Evolutionary conservation across 2,797 vertebrate species (phyloP).

Genomic region (Bradypus variegatus): DNA sequence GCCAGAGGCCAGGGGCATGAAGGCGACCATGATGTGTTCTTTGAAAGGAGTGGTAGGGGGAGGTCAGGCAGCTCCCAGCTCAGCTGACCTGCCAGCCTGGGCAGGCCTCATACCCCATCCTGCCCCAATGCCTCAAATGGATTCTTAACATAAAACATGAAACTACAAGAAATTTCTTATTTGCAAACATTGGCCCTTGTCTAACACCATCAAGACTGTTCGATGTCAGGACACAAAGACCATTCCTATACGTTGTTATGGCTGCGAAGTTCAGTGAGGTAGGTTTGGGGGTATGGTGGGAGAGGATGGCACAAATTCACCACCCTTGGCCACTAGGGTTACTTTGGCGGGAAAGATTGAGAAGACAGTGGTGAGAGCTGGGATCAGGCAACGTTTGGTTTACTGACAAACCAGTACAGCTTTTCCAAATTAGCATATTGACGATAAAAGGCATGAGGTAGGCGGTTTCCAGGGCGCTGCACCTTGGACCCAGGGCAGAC

Average conservation of each 20-base stretch:
- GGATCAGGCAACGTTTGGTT: not conserved
- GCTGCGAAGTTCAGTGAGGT: not conserved
- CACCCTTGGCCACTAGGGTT: not conserved
- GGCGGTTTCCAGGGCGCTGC: not conserved
- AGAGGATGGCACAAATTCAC: not conserved
- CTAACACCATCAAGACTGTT: not conserved
- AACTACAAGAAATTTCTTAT: not conserved
- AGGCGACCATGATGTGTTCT: constrained; percentile 38
- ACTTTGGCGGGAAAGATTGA: not conserved
- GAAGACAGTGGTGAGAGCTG: not conserved
- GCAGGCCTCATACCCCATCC: not conserved
- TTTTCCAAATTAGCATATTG: not conserved
- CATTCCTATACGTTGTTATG: not conserved
- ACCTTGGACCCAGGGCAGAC: not conserved
- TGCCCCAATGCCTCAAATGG: not conserved
- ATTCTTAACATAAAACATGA: constrained; percentile 9
- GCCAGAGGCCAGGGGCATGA: constrained; percentile 14
- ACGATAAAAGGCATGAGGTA: not conserved
- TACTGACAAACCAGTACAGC: not conserved
- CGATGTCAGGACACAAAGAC: not conserved
- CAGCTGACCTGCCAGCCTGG: not conserved
- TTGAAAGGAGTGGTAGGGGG: not conserved
- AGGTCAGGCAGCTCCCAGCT: not conserved
- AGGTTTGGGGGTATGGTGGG: not conserved
- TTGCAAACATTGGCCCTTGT: not conserved